Percentiles rank a stretch among this genome's conserved stretches.
Evolutionary conservation across 2,797 vertebrate genomes (phyloP).

Genomic region (Trachops cirrhosus): DNA sequence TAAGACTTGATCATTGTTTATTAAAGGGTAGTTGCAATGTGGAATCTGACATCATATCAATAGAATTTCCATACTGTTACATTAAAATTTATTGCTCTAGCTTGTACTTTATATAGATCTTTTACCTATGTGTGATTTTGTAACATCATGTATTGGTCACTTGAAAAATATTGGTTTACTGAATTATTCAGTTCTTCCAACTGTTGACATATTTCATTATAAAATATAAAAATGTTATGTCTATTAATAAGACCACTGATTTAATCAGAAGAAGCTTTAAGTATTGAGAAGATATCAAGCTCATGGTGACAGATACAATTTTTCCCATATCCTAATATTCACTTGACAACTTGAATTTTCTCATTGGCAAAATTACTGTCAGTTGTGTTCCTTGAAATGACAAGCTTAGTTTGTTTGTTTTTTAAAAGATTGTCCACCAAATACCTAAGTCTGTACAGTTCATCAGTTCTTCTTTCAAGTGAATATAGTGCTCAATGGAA

Average conservation of each 20-base stretch:
- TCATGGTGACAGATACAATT: background rate
- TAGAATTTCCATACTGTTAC: background rate
- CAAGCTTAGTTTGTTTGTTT: conserved; percentile 24
- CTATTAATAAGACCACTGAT: background rate
- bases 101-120: background rate
- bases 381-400: conserved; percentile 17
- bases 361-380: background rate
- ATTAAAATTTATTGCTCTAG: background rate
- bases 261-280: background rate
- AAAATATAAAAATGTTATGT: conserved; percentile 29
- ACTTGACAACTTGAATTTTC: conserved; percentile 26
- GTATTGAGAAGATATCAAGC: background rate
- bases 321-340: conserved; percentile 10
- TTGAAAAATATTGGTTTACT: conserved; percentile 22
- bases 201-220: conserved; percentile 40
- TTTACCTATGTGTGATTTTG: background rate
- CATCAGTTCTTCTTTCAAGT: conserved; percentile 11
- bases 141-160: background rate
- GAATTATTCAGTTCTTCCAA: conserved; percentile 23
- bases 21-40: background rate
- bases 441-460: conserved; percentile 1
- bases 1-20: conserved; percentile 3
- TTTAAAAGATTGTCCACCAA: background rate
- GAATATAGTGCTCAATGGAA: background rate
- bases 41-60: background rate